Base-by-base conservation (phyloP, 2,113 vertebrate species). In the Aramus guarauna region DNA sequence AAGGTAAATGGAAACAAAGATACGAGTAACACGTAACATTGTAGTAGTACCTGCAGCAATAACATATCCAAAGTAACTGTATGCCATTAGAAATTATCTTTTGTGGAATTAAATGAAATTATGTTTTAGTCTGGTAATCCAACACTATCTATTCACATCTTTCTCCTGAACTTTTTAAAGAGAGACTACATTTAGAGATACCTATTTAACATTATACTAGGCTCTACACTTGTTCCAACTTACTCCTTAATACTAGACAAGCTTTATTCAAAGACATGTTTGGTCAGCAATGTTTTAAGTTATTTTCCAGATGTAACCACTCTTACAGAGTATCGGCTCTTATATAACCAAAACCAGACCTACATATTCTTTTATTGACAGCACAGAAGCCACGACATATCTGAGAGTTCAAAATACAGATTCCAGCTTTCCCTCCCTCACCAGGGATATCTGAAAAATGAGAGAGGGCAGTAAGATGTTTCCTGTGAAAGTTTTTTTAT, bases 191-290 rank as follows among this genome's bases (percentile, higher is more conserved):
- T 78, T 82, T 92, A 59, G 78, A 43, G 1, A 85, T 19, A 89
- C 12, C 48, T 56, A 86, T 83, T 94, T 77, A 95, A 95, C 72
- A 76, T 67, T 37, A 90, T 37, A 90, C 52, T 2, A 73, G 36
- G 36, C 29, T 68, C 17, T 13, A 85, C 21, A 30, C 9, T 73
- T 64, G 10, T 73, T 93, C 41, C 59, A 91, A 84, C 56, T 90
- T 88, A 94, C 88, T 87, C 93, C 55, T 77, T 88, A 96, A 88
- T 72, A 88, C 52, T 53, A 91, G 60, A 74, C 58, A 90, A 90
- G 66, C 12, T 92, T 87, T 93, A 73, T 66, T 80, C 48, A 95
- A 85, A 85, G 41, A 91, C 17, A 19, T 63, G n/a, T 84, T 71
- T 66, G 23, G 79, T 45, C 82, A 78, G 30, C 63, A 36, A 88